phyloP scores from a whole-genome alignment of 1,140 invertebrate species.

The Drosophila novamexicana region DNA sequence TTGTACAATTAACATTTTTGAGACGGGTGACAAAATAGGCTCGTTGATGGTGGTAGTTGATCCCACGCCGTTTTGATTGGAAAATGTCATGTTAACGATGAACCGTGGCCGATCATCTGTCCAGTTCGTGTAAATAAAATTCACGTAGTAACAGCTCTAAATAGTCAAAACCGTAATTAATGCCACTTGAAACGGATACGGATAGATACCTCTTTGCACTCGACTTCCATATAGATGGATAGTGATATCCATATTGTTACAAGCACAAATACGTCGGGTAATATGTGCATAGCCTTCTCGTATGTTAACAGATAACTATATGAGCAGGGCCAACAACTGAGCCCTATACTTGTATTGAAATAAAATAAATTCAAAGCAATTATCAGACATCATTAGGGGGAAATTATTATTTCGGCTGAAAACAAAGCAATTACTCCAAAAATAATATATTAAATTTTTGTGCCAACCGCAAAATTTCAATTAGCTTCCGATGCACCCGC shows the following conservation, averaged over 20 bases:
- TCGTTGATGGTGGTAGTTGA: constrained; percentile 66
- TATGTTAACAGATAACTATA: constrained; percentile 1
- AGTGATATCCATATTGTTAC: constrained; percentile 26
- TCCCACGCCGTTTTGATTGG: constrained; percentile 48
- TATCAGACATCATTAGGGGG: constrained; percentile 22
- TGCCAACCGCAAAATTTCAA: constrained; percentile 53
- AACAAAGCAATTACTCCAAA: constrained; percentile 37
- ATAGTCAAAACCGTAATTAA: neutral
- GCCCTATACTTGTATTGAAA: neutral
- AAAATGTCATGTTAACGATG: constrained; percentile 73
- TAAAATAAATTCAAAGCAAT: neutral
- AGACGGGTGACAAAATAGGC: constrained; percentile 49
- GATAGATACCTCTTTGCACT: constrained; percentile 49
- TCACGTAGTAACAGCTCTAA: constrained; percentile 56
- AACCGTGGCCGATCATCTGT: constrained; percentile 66
- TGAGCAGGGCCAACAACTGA: neutral
- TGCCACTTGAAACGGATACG: neutral
- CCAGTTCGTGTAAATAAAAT: constrained; percentile 61
- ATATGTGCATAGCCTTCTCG: constrained; percentile 23
- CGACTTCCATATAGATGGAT: neutral
- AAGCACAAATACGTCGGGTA: neutral
- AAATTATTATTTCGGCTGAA: constrained; percentile 17
- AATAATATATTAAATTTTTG: constrained; percentile 59
- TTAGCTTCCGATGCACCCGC: constrained; percentile 49
- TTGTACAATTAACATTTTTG: constrained; percentile 49